Base-by-base conservation (phyloP, 2,113 vertebrate genomes). In the Tachycineta bicolor region DNA sequence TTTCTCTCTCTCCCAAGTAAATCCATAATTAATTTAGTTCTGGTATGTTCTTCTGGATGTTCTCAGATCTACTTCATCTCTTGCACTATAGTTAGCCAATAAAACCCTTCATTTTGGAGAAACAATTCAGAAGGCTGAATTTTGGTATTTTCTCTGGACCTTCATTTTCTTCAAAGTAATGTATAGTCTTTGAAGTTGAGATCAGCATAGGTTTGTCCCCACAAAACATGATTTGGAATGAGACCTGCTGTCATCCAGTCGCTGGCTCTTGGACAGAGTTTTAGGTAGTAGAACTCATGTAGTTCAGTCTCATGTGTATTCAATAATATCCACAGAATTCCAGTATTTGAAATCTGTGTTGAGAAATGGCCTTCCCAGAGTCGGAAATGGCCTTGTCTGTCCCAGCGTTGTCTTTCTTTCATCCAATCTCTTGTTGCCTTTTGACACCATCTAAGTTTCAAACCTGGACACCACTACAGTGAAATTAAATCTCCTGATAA, bases 1-100 rank as follows among this genome's bases (percentile, higher is more conserved):
- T 95, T 84, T 89, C 24, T 96, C 85, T 79, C 16, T 79, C n/a
- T 93, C 33, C 21, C 29, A 74, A 59, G 52, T 89, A 96, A 94
- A 81, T 34, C 15, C 19, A 18, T 88, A 77, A 86, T 85, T 73
- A 88, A 33, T 76, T 85, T 44, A 63, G 9, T 89, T 90, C 60
- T 73, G 18, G 8, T 87, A n/a, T 18, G 4, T 91, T 96, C 43
- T 91, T 94, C 55, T 80, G 82, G 37, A 67, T 7, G 4, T 59
- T 91, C 31, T 88, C 1, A 11, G 75, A 44, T 80, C 22, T 70
- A 6, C 29, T 80, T 94, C 11, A 43, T 80, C n/a, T 71, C 50
- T 58, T 73, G 76, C 39, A 41, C 70, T 74, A 53, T 44, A 34
- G 47, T 65, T 63, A 87, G 33, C 12, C 68, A 71, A 76, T 83